Base-by-base conservation (phyloP, 2,797 vertebrate species). In the Sphenodon punctatus region DNA sequence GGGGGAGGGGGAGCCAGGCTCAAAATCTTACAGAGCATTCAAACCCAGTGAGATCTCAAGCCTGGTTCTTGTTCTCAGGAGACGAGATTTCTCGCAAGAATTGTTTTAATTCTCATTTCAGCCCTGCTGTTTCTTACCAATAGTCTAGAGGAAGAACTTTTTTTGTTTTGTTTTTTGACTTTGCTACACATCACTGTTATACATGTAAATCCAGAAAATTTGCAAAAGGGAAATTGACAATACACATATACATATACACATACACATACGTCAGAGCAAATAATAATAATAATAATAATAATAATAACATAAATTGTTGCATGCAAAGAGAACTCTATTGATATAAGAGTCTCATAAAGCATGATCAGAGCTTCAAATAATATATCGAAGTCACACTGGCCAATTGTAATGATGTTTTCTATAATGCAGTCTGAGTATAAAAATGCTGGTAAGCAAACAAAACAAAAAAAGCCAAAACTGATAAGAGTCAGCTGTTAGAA, bases 151-250 rank as follows among this genome's bases (percentile, higher is more conserved):
- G 6, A 15, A 53, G 34, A 41, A 5, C 60, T 11, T n/a, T n/a
- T n/a, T n/a, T n/a, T n/a, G n/a, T n/a, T n/a, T n/a, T n/a, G n/a
- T n/a, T n/a, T n/a, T n/a, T 1, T 42, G 10, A 55, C 3, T 36
- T 5, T 49, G 68, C 16, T 25, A 67, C 9, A 3, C 3, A 58
- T 4, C 22, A 20, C 2, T 13, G 48, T 63, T 69, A 36, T 60
- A 8, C 5, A 32, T 63, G 8, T 17, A 65, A 78, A 70, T 4
- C 19, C 45, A 23, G 73, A 38, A 2, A 8, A 36, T 5, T n/a
- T 38, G 14, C 43, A 73, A 43, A 67, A n/a, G n/a, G 71, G 1
- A 27, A 39, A 15, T 0, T 0, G 7, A 10, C 25, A 76, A 45
- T 2, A 39, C 4, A 46, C 59, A 5, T 16, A 42, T 38, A 15